Percentiles rank a stretch among this genome's conserved stretches.
These are phyloP conservation scores for Lasiurus cinereus DNA, from an alignment of 2,113 vertebrate species.

Conservation along the genomic window DNA sequence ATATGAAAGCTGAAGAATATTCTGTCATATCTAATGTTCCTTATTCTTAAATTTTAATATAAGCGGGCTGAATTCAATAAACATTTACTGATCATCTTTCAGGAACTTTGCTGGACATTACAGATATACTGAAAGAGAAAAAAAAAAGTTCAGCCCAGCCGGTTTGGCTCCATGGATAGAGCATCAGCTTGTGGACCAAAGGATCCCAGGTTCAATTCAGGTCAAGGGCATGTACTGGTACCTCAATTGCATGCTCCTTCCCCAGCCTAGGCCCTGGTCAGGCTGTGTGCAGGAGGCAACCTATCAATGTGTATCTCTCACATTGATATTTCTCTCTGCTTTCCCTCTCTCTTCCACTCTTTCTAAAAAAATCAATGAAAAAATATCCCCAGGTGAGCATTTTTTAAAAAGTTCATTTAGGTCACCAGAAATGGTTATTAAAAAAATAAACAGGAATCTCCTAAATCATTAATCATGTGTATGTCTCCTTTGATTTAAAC, in stretches of 20 bases:
- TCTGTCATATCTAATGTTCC: not conserved
- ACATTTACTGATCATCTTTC: not conserved
- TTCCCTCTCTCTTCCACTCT: too few species aligned
- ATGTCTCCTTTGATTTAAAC: not conserved
- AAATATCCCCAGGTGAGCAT: not conserved
- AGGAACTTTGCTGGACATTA: slow-evolving; percentile 21
- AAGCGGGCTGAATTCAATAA: slow-evolving; percentile 39
- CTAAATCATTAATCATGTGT: not conserved
- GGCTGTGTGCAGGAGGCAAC: too few species aligned
- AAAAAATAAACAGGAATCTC: not conserved
- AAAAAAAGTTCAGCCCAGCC: not conserved
- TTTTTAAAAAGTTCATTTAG: not conserved
- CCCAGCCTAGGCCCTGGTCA: too few species aligned
- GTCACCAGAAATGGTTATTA: not conserved
- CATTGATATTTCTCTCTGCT: too few species aligned
- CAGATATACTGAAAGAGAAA: not conserved
- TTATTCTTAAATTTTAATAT: slow-evolving; percentile 18
- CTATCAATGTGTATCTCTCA: too few species aligned
- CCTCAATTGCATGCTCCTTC: too few species aligned
- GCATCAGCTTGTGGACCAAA: too few species aligned
- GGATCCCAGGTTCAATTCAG: not conserved
- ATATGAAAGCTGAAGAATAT: slow-evolving; percentile 20
- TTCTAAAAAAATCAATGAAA: too few species aligned
- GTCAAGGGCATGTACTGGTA: too few species aligned
- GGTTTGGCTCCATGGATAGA: too few species aligned